Evolutionary conservation across 2,888 invertebrate species (phyloP).

Genomic region (Mythimna impura): DNA sequence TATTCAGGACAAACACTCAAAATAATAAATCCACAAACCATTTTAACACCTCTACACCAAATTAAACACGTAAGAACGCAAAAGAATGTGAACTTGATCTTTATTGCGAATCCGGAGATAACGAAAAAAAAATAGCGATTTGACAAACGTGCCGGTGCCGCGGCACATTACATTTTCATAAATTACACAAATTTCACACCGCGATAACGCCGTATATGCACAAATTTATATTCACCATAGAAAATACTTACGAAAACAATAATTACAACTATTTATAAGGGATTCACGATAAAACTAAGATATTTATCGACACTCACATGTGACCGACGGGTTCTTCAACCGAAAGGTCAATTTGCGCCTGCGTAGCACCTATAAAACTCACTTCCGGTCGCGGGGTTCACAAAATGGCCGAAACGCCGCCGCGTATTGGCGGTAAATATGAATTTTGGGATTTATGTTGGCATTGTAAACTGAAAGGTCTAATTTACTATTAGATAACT

Average conservation of each 20-base stretch:
- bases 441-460: constrained; percentile 46
- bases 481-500: neutral
- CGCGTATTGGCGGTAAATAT: constrained; percentile 80
- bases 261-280: constrained; percentile 83
- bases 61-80: constrained; percentile 66
- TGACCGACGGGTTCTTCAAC: constrained; percentile 97
- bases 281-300: constrained; percentile 89
- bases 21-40: constrained; percentile 75
- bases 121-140: constrained; percentile 79
- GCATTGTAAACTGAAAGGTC: neutral
- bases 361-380: constrained; percentile 92
- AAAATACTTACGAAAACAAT: constrained; percentile 89
- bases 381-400: constrained; percentile 90
- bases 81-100: constrained; percentile 75
- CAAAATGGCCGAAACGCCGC: constrained; percentile 84
- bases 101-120: constrained; percentile 74
- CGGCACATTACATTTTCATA: constrained; percentile 79
- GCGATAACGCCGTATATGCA: constrained; percentile 77
- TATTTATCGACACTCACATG: constrained; percentile 95
- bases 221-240: constrained; percentile 84
- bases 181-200: constrained; percentile 86
- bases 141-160: constrained; percentile 90
- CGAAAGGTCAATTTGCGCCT: constrained; percentile 94
- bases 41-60: constrained; percentile 70
- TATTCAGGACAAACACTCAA: constrained; percentile 73